A percentile compares a stretch with the other conserved stretches of the same genome.
These are phyloP conservation scores for Leptopilina drosophilae DNA, from an alignment of 2,888 invertebrate genomes.

Conservation along the genomic window DNA sequence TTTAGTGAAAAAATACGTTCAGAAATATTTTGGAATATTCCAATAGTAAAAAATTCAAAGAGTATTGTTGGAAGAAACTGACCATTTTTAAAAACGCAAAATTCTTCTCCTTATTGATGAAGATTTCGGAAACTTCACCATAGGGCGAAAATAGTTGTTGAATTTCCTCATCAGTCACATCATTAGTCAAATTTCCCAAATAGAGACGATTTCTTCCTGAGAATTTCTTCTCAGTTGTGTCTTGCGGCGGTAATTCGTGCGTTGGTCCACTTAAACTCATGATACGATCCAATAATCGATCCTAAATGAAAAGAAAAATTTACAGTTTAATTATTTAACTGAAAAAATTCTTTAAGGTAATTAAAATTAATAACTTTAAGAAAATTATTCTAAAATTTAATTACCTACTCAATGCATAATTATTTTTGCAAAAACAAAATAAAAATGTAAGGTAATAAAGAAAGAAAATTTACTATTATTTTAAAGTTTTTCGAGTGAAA, in stretches of 20 bases:
- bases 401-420: too few relatives aligned
- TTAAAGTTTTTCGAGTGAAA: too few relatives aligned
- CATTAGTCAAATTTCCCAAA: conserved; percentile 94
- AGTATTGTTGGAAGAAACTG: conserved; percentile 65
- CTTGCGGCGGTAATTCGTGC: conserved; percentile 86
- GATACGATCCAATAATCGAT: conserved; percentile 83
- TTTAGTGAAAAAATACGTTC: too few relatives aligned
- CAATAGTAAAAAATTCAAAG: too few relatives aligned
- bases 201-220: conserved; percentile 96
- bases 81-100: conserved; percentile 97
- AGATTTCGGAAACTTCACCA: conserved; percentile 95
- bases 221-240: conserved; percentile 89
- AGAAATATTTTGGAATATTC: conserved; percentile 47
- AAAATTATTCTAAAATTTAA: too few relatives aligned
- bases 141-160: conserved; percentile 89
- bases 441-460: too few relatives aligned
- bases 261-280: conserved; percentile 86
- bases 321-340: too few relatives aligned
- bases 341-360: too few relatives aligned
- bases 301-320: conserved; percentile 67
- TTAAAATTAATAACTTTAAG: too few relatives aligned
- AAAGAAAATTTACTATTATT: too few relatives aligned
- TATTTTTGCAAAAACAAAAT: too few relatives aligned
- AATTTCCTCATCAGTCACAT: conserved; percentile 93
- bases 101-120: conserved; percentile 95